These are phyloP conservation scores for Onychostoma macrolepis DNA, from an alignment of 2,113 vertebrate genomes.

Conservation along the genomic window DNA sequence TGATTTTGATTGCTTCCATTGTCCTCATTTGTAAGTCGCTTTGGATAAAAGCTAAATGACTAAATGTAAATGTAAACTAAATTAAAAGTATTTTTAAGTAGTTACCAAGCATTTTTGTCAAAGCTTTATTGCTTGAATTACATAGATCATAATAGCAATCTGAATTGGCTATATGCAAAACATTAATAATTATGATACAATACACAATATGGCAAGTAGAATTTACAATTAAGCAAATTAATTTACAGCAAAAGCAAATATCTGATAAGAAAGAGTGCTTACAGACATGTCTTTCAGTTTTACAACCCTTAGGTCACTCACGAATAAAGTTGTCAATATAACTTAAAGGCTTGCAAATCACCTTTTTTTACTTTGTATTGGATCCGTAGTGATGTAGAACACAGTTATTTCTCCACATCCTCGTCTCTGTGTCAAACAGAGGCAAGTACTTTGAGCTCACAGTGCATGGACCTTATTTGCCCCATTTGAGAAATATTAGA, in stretches of 20 bases:
- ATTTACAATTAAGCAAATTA: constrained; percentile 74
- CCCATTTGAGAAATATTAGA: constrained; percentile 3
- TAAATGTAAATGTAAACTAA: too few species aligned
- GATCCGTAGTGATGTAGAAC: background rate
- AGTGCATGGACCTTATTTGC: background rate
- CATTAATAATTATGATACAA: constrained; percentile 72
- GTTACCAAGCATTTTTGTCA: constrained; percentile 60
- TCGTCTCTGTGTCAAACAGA: constrained; percentile 32
- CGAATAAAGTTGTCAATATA: background rate
- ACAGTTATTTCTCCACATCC: constrained; percentile 14
- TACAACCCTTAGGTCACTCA: background rate
- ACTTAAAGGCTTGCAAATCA: constrained; percentile 1
- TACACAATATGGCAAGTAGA: constrained; percentile 72
- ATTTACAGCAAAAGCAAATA: constrained; percentile 69
- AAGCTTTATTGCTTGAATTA: constrained; percentile 82
- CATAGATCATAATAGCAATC: constrained; percentile 71
- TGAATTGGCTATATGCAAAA: constrained; percentile 73
- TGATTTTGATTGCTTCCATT: too few species aligned
- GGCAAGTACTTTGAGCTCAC: constrained; percentile 23
- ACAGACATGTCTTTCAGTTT: constrained; percentile 15
- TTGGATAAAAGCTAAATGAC: too few species aligned
- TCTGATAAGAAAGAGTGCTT: constrained; percentile 53
- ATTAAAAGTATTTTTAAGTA: background rate
- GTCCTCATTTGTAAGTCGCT: too few species aligned
- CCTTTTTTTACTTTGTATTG: background rate